phyloP scores from a whole-genome alignment of 2,888 invertebrate species.

The Pandemis cinnamomeana region DNA sequence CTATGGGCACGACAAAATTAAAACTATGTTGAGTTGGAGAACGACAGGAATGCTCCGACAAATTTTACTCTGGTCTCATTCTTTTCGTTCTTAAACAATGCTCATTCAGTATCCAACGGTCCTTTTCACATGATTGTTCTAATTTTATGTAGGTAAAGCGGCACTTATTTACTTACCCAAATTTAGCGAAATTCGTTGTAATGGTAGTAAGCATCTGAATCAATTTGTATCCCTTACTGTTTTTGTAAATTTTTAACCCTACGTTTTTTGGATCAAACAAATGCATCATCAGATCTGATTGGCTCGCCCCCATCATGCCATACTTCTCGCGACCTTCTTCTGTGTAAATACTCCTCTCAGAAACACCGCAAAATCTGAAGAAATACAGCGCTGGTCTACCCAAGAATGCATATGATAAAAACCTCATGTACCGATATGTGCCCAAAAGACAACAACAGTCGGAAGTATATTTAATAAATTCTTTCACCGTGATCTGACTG shows the following conservation, averaged over 20 bases:
- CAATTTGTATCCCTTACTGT: background rate
- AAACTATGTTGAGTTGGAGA: too few species aligned
- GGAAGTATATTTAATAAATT: background rate
- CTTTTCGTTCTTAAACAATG: too few species aligned
- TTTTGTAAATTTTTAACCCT: background rate
- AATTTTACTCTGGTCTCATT: too few species aligned
- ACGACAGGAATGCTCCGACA: too few species aligned
- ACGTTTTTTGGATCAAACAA: conserved; percentile 2
- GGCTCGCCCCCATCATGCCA: background rate
- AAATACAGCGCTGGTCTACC: conserved; percentile 1
- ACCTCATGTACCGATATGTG: conserved; percentile 5
- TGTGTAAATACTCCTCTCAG: conserved; percentile 3
- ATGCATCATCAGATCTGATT: conserved; percentile 5
- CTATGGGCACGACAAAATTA: too few species aligned
- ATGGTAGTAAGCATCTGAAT: background rate
- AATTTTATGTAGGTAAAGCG: too few species aligned
- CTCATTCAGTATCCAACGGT: too few species aligned
- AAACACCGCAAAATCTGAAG: background rate
- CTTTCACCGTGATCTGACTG: background rate
- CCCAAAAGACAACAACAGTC: background rate
- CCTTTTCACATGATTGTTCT: too few species aligned
- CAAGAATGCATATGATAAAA: conserved; percentile 1
- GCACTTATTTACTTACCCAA: background rate
- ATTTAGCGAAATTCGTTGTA: conserved; percentile 6
- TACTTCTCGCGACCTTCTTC: background rate